Percentiles rank a stretch among this genome's conserved stretches.
Evolutionary conservation across 2,113 vertebrate species (phyloP).

Genomic region (Noctilio leporinus): DNA sequence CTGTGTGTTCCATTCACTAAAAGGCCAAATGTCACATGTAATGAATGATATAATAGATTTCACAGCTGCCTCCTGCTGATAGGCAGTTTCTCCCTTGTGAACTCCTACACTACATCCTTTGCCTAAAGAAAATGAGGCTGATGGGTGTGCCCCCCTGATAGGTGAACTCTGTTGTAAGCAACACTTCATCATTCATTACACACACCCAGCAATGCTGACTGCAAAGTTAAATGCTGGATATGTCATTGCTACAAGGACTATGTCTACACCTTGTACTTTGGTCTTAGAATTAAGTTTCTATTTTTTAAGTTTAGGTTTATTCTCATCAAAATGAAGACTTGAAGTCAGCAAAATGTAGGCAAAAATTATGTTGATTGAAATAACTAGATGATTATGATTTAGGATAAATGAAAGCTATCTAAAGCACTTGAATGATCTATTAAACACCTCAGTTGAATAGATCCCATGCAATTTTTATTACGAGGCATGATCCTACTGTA

Average conservation of each 20-base stretch:
- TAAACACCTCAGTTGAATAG: not conserved
- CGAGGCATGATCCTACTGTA: not conserved
- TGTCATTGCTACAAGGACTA: not conserved
- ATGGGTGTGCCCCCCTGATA: not conserved
- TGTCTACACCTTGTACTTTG: not conserved
- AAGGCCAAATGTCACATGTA: conserved; percentile 29
- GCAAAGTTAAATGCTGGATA: not conserved
- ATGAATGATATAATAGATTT: conserved; percentile 40
- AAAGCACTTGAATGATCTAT: not conserved
- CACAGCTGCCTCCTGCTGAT: not conserved
- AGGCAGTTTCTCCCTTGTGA: not conserved
- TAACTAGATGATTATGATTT: not conserved
- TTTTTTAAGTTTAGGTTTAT: not conserved
- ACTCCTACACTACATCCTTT: not conserved
- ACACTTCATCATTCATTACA: not conserved
- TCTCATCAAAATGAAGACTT: not conserved
- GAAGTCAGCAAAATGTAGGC: not conserved
- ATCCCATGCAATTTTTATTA: not conserved
- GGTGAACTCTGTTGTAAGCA: not conserved
- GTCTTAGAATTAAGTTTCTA: not conserved
- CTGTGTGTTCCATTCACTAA: not conserved
- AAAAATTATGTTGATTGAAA: not conserved
- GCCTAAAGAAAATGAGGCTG: not conserved
- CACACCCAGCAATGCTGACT: not conserved
- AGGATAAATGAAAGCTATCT: not conserved